These are phyloP conservation scores for Calidris pygmaea DNA, from an alignment of 2,113 vertebrate genomes.

Conservation along the genomic window DNA sequence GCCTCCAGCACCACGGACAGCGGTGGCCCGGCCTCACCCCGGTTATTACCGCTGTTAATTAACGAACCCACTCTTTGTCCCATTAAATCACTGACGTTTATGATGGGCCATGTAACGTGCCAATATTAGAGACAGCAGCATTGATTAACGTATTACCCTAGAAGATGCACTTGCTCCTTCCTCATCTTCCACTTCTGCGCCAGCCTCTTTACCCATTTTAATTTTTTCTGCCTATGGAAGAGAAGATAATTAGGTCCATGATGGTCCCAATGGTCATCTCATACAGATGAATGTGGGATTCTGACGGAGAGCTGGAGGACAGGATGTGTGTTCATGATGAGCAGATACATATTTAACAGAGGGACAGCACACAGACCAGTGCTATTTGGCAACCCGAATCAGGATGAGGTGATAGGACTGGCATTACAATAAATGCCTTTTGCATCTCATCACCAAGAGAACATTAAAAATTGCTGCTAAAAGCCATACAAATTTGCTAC, in stretches of 20 bases:
- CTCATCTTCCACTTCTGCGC: rapidly evolving
- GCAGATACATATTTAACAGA: neutral
- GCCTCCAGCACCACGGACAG: constrained; percentile 62
- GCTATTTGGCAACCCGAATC: neutral
- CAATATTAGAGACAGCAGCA: neutral
- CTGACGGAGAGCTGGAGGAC: neutral
- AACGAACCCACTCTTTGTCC: rapidly evolving
- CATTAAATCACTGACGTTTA: rapidly evolving
- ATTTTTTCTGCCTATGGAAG: neutral
- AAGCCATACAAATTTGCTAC: neutral
- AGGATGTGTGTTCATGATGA: rapidly evolving
- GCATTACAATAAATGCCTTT: neutral
- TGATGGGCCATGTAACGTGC: rapidly evolving
- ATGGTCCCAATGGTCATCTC: neutral
- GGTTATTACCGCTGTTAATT: neutral
- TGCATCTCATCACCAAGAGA: neutral
- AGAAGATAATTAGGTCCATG: neutral
- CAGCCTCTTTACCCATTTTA: neutral
- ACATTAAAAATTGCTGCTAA: neutral
- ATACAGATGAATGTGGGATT: rapidly evolving
- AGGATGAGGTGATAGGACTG: neutral
- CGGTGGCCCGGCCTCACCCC: neutral
- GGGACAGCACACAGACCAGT: neutral
- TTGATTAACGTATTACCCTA: rapidly evolving
- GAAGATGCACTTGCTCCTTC: neutral